phyloP scores from a whole-genome alignment of 2,888 invertebrate genomes.

The Augochlorella aurata region DNA sequence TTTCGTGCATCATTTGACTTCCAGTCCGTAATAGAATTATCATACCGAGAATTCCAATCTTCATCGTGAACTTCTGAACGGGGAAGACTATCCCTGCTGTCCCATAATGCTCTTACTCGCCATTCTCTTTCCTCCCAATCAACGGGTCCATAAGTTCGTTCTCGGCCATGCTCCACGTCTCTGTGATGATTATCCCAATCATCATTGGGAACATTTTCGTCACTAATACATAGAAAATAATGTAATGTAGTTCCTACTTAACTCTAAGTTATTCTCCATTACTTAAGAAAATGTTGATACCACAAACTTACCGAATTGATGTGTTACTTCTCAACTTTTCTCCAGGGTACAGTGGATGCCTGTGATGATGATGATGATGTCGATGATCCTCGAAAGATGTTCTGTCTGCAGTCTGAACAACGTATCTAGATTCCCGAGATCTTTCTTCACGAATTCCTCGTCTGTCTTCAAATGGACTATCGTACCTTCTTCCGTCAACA shows the following conservation, averaged over 20 bases:
- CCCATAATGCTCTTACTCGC: slow-evolving; percentile 78
- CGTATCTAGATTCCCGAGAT: slow-evolving; percentile 74
- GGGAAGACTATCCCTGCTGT: slow-evolving; percentile 77
- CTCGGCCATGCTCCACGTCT: slow-evolving; percentile 76
- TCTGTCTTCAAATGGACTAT: slow-evolving; percentile 82
- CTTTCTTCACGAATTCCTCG: slow-evolving; percentile 80
- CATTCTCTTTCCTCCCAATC: slow-evolving; percentile 81
- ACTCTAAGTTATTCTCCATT: neutral
- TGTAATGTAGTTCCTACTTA: neutral
- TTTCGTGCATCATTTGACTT: slow-evolving; percentile 77
- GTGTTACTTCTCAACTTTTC: slow-evolving; percentile 72
- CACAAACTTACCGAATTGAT: slow-evolving; percentile 60
- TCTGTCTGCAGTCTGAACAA: slow-evolving; percentile 67
- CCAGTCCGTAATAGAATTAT: slow-evolving; percentile 78
- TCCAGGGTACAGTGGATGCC: slow-evolving; percentile 70
- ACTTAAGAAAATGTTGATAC: neutral
- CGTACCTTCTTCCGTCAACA: slow-evolving; percentile 76
- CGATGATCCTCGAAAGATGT: slow-evolving; percentile 72
- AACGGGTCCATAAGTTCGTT: slow-evolving; percentile 70
- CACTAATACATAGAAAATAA: slow-evolving; percentile 64
- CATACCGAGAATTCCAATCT: slow-evolving; percentile 78
- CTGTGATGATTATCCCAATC: slow-evolving; percentile 79
- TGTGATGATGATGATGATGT: slow-evolving; percentile 70
- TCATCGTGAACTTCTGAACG: slow-evolving; percentile 79
- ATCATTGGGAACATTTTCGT: slow-evolving; percentile 74